Evolutionary conservation across 1,140 invertebrate species (phyloP).

Genomic region (Nasonia vitripennis): DNA sequence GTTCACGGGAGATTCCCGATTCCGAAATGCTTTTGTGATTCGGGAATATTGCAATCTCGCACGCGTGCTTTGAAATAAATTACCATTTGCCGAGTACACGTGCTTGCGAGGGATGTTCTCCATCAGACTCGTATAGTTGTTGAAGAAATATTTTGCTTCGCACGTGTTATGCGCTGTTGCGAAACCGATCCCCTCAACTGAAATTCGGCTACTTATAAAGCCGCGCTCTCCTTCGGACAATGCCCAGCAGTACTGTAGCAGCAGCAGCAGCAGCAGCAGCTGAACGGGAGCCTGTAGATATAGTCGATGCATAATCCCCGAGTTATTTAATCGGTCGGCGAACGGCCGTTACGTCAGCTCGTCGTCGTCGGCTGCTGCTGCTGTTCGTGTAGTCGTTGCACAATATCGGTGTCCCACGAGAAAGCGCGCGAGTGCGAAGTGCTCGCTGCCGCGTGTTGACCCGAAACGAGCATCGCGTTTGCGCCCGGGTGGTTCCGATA

Average conservation of each 20-base stretch:
- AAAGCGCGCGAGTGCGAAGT: background rate
- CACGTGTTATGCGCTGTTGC: too few species aligned
- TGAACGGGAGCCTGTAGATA: background rate
- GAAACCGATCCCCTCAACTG: too few species aligned
- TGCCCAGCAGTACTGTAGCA: background rate
- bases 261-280: background rate
- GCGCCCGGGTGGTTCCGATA: background rate
- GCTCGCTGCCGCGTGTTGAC: background rate
- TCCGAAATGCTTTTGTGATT: too few species aligned
- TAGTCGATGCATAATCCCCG: constrained; percentile 6
- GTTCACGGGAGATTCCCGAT: too few species aligned
- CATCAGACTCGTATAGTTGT: too few species aligned
- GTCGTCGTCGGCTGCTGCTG: too few species aligned
- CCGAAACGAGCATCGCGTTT: background rate
- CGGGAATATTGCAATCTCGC: too few species aligned
- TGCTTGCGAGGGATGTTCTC: too few species aligned
- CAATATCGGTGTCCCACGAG: background rate
- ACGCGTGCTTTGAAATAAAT: too few species aligned
- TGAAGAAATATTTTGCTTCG: too few species aligned
- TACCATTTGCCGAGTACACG: too few species aligned
- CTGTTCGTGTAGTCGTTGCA: background rate
- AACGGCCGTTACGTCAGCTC: constrained; percentile 18
- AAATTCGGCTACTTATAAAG: background rate
- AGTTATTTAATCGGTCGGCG: constrained; percentile 17
- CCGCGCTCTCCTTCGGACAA: background rate